Percentiles rank a stretch among this genome's conserved stretches.
These are phyloP conservation scores for Cantharis flavilabris DNA, from an alignment of 2,888 invertebrate species.

Conservation along the genomic window DNA sequence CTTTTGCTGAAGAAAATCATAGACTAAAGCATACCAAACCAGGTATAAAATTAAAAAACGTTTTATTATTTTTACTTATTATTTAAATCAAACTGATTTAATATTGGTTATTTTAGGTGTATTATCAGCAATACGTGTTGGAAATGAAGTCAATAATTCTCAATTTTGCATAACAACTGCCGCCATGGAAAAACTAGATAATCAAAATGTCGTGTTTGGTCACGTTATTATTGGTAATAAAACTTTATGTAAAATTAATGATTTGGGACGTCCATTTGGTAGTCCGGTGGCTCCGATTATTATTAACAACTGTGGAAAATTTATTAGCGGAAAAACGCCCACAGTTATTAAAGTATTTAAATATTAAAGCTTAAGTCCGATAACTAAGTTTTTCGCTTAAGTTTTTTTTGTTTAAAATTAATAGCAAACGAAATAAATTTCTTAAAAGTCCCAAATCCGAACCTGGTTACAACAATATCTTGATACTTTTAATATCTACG, in stretches of 20 bases:
- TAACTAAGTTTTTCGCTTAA: not conserved
- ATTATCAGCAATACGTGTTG: conserved; percentile 54
- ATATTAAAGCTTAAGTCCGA: not conserved
- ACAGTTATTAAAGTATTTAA: conserved; percentile 6
- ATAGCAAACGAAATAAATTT: not conserved
- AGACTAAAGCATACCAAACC: conserved; percentile 54
- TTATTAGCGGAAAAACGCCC: conserved; percentile 14
- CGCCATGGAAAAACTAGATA: conserved; percentile 53
- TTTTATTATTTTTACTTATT: too few relatives aligned
- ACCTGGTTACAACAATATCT: not conserved
- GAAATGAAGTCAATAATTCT: conserved; percentile 54
- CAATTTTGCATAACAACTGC: conserved; percentile 59
- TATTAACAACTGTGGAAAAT: conserved; percentile 47
- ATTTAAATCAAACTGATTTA: too few relatives aligned
- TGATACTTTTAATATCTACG: not conserved
- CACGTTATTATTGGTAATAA: conserved; percentile 52
- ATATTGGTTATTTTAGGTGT: conserved; percentile 44
- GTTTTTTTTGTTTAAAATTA: not conserved
- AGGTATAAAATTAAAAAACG: conserved; percentile 42
- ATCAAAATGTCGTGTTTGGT: conserved; percentile 59
- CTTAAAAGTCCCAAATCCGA: not conserved
- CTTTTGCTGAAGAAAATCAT: conserved; percentile 57
- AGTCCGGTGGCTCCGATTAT: conserved; percentile 47
- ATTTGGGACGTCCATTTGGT: conserved; percentile 49
- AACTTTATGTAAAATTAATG: conserved; percentile 48